Evolutionary conservation across 2,797 vertebrate genomes (phyloP).

Genomic region (Crocidura indochinensis): DNA sequence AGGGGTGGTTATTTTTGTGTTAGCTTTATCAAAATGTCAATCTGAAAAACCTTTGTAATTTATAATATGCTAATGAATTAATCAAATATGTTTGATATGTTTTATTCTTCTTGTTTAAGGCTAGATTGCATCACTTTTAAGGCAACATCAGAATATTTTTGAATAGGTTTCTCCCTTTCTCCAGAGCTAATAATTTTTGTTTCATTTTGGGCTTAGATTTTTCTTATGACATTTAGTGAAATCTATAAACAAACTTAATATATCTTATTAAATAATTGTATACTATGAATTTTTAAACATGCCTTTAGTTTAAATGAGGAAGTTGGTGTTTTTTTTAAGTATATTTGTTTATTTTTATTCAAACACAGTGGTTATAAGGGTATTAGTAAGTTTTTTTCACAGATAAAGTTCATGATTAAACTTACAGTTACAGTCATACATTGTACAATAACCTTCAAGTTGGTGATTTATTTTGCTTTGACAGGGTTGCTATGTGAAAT

Average conservation of each 20-base stretch:
- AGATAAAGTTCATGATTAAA: no score
- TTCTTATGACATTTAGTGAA: slow-evolving; percentile 87
- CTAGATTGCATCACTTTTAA: neutral
- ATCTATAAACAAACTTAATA: slow-evolving; percentile 88
- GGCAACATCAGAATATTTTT: slow-evolving; percentile 84
- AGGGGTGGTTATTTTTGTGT: slow-evolving; percentile 80
- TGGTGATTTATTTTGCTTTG: no score
- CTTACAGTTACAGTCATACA: no score
- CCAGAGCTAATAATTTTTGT: slow-evolving; percentile 75
- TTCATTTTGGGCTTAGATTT: slow-evolving; percentile 80
- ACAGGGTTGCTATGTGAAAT: no score
- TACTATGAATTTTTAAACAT: slow-evolving; percentile 84
- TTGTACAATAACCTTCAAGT: no score
- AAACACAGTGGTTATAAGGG: no score
- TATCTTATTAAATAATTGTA: slow-evolving; percentile 78
- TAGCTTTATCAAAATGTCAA: slow-evolving; percentile 80
- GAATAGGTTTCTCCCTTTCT: slow-evolving; percentile 60
- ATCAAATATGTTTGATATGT: slow-evolving; percentile 78
- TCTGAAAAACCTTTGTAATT: slow-evolving; percentile 54
- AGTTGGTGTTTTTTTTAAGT: slow-evolving; percentile 82
- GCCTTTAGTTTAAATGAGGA: slow-evolving; percentile 79
- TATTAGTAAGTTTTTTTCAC: no score
- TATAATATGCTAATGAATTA: slow-evolving; percentile 72
- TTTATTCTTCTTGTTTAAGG: slow-evolving; percentile 66
- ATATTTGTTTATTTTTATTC: no score